Evolutionary conservation across 2,888 invertebrate species (phyloP).

Genomic region (Aphodius granarius): DNA sequence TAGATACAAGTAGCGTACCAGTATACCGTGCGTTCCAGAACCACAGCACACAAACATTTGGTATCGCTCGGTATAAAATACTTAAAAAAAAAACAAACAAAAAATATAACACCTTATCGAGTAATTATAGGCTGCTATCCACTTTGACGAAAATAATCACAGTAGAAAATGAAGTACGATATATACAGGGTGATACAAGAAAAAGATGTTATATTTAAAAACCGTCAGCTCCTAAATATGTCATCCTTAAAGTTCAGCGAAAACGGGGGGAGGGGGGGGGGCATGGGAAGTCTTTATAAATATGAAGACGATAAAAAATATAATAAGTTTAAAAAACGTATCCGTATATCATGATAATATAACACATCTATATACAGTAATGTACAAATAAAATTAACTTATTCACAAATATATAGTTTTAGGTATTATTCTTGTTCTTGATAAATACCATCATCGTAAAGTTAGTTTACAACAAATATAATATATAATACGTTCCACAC

Average conservation of each 20-base stretch:
- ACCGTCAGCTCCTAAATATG: background rate
- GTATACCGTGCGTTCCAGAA: background rate
- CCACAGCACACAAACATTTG: too few relatives aligned
- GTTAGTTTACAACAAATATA: conserved; percentile 14
- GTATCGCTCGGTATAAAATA: too few relatives aligned
- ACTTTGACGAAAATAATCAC: background rate
- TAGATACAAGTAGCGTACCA: conserved; percentile 2
- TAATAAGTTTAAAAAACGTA: conserved; percentile 3
- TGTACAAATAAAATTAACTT: conserved; percentile 26
- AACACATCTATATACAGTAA: conserved; percentile 27
- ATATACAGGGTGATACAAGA: background rate
- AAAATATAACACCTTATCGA: background rate
- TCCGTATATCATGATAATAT: conserved; percentile 15
- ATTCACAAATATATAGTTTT: conserved; percentile 24
- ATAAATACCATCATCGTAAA: background rate
- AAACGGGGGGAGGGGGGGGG: background rate
- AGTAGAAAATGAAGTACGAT: background rate
- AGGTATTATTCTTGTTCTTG: background rate
- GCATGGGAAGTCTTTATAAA: conserved; percentile 18
- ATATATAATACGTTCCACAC: background rate
- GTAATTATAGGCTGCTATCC: background rate
- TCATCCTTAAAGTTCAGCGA: background rate
- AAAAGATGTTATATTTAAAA: too few relatives aligned
- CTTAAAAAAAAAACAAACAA: background rate
- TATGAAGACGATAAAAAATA: background rate